Percentiles rank a stretch among this genome's conserved stretches.
Evolutionary conservation across 2,888 invertebrate species (phyloP).

Genomic region (Steinernema hermaphroditum): DNA sequence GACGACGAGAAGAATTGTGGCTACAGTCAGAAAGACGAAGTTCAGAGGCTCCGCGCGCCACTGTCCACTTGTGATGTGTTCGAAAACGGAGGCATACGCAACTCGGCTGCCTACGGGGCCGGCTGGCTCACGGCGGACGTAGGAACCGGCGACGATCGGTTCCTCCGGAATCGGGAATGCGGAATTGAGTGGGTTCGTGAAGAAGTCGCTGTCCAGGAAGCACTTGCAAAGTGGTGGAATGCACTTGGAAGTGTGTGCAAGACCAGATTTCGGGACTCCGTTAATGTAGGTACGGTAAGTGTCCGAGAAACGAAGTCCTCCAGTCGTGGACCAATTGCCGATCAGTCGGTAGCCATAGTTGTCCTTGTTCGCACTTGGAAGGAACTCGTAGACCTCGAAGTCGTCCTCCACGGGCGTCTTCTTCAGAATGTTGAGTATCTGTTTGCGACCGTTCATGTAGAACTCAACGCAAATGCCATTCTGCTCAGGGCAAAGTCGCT

Average conservation of each 20-base stretch:
- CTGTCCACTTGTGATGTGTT: constrained; percentile 51
- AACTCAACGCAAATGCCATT: constrained; percentile 63
- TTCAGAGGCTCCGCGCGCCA: constrained; percentile 56
- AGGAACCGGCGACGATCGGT: constrained; percentile 41
- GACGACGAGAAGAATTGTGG: constrained; percentile 47
- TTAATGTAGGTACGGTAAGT: constrained; percentile 43
- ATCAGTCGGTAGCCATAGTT: constrained; percentile 58
- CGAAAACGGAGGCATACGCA: constrained; percentile 50
- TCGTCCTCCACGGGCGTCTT: constrained; percentile 54
- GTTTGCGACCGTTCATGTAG: constrained; percentile 56
- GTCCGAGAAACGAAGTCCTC: constrained; percentile 49
- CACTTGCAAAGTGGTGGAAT: constrained; percentile 64
- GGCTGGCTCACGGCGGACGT: constrained; percentile 55
- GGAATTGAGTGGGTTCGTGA: constrained; percentile 35
- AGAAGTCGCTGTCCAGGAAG: constrained; percentile 59
- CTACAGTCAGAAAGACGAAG: constrained; percentile 54
- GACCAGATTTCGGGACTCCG: constrained; percentile 33
- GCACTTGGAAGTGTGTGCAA: constrained; percentile 49
- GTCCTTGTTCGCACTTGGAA: constrained; percentile 42
- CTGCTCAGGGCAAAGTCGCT: constrained; percentile 50
- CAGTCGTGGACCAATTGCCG: constrained; percentile 65
- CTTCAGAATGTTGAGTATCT: constrained; percentile 47
- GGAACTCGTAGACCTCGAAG: constrained; percentile 60
- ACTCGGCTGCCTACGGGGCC: constrained; percentile 45
- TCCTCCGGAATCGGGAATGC: constrained; percentile 13